Percentiles rank a stretch among this genome's conserved stretches.
Conservation (phyloP, 2,888 invertebrate species). For the Temnothorax ravouxi region DNA sequence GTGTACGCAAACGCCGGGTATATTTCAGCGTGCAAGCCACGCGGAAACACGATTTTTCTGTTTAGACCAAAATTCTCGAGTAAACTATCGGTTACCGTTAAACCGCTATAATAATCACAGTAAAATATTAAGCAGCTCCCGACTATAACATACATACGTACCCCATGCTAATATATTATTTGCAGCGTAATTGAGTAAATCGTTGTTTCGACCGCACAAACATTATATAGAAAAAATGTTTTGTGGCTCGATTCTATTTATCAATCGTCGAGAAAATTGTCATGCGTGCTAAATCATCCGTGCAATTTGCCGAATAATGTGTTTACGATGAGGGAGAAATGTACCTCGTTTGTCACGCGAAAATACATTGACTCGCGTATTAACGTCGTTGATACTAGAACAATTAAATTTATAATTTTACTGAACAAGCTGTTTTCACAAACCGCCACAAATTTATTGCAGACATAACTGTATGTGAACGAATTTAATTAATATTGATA, state of each 20-base stretch:
- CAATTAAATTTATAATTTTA: constrained; percentile 33
- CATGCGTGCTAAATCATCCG: constrained; percentile 57
- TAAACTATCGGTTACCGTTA: constrained; percentile 33
- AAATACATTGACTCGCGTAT: constrained; percentile 21
- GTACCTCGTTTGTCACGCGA: constrained; percentile 17
- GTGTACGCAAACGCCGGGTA: constrained; percentile 21
- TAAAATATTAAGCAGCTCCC: constrained; percentile 63
- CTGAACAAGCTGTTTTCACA: constrained; percentile 11
- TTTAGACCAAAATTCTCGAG: constrained; percentile 24
- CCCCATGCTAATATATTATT: constrained; percentile 58
- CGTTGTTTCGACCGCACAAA: constrained; percentile 13
- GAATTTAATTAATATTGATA: constrained; percentile 9
- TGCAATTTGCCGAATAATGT: constrained; percentile 54
- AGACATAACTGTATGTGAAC: background rate
- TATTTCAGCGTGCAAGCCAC: background rate
- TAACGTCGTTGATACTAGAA: constrained; percentile 21
- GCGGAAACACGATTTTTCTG: constrained; percentile 53
- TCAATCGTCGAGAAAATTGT: constrained; percentile 21
- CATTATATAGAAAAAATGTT: constrained; percentile 38
- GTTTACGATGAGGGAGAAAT: constrained; percentile 37
- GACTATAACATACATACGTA: constrained; percentile 48
- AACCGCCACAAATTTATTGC: constrained; percentile 21
- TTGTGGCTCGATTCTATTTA: constrained; percentile 28
- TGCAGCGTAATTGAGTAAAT: constrained; percentile 65
- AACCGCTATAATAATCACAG: constrained; percentile 40